phyloP scores from a whole-genome alignment of 2,888 invertebrate genomes.

The Oligia latruncula region DNA sequence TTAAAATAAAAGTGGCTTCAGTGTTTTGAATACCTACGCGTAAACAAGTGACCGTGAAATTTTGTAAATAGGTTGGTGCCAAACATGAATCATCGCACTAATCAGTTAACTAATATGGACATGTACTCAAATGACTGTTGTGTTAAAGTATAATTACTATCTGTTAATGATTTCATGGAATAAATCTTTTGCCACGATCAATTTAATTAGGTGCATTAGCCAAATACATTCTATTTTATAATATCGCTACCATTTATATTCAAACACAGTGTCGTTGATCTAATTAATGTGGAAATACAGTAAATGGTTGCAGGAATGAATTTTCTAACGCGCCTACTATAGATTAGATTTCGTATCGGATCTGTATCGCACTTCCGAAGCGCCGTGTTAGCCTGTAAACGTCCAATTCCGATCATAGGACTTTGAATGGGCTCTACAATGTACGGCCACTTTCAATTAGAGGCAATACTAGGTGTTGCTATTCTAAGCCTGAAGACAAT shows the following conservation, averaged over 20 bases:
- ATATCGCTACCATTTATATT: conserved; percentile 4
- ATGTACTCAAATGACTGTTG: background rate
- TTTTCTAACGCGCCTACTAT: background rate
- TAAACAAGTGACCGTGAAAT: conserved; percentile 10
- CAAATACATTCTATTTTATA: conserved; percentile 1
- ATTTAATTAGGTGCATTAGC: background rate
- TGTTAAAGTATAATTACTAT: background rate
- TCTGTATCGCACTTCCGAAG: background rate
- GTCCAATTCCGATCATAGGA: conserved; percentile 28
- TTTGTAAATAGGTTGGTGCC: background rate
- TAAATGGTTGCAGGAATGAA: background rate
- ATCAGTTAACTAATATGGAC: conserved; percentile 6
- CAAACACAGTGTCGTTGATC: background rate
- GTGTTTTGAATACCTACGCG: conserved; percentile 28
- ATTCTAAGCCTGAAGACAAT: conserved; percentile 28
- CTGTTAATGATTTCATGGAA: conserved; percentile 11
- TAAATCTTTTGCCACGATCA: background rate
- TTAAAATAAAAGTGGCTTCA: conserved; percentile 32
- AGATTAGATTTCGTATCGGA: conserved; percentile 8
- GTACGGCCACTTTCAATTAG: conserved; percentile 36
- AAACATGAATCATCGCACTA: too few species aligned
- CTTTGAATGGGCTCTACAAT: conserved; percentile 17
- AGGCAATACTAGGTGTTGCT: conserved; percentile 22
- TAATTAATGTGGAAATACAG: background rate
- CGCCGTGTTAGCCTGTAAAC: background rate